A percentile compares a stretch with the other conserved stretches of the same genome.
Conservation (phyloP, 2,797 vertebrate species). For the Myotis daubentonii region DNA sequence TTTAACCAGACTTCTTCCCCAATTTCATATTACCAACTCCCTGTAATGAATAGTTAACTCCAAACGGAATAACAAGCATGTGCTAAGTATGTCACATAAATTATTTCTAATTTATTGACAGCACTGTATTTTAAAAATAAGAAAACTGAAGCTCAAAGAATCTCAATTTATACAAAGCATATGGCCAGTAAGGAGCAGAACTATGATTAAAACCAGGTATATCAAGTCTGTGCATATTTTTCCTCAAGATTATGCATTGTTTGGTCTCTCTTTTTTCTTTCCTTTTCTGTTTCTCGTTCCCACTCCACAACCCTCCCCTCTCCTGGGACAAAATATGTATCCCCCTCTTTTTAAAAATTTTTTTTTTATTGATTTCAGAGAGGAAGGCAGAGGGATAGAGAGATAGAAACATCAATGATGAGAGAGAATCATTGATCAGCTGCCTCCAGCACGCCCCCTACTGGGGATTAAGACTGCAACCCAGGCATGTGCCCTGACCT, state of each 20-base stretch:
- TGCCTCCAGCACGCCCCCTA: too few relatives aligned
- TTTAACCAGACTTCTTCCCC: slow-evolving; percentile 20
- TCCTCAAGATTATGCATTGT: background rate
- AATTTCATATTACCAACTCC: background rate
- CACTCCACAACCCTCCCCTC: background rate
- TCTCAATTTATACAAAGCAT: slow-evolving; percentile 2
- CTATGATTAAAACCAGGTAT: background rate
- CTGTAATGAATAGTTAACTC: slow-evolving; percentile 4
- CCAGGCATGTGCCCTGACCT: too few relatives aligned
- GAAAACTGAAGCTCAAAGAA: slow-evolving; percentile 13
- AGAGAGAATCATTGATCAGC: too few relatives aligned
- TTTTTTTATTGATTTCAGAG: too few relatives aligned
- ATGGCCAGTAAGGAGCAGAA: background rate
- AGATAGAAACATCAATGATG: too few relatives aligned
- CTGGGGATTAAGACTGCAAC: too few relatives aligned
- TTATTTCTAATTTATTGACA: slow-evolving; percentile 17
- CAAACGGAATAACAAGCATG: background rate
- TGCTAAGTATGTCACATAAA: background rate
- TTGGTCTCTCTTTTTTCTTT: background rate
- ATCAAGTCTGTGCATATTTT: background rate
- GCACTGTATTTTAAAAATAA: slow-evolving; percentile 1
- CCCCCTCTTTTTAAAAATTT: background rate
- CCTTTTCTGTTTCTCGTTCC: background rate
- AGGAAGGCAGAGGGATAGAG: too few relatives aligned
- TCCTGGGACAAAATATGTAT: background rate